A percentile compares a stretch with the other conserved stretches of the same genome.
Conservation (phyloP, 2,797 vertebrate genomes). For the Ficedula albicollis region DNA sequence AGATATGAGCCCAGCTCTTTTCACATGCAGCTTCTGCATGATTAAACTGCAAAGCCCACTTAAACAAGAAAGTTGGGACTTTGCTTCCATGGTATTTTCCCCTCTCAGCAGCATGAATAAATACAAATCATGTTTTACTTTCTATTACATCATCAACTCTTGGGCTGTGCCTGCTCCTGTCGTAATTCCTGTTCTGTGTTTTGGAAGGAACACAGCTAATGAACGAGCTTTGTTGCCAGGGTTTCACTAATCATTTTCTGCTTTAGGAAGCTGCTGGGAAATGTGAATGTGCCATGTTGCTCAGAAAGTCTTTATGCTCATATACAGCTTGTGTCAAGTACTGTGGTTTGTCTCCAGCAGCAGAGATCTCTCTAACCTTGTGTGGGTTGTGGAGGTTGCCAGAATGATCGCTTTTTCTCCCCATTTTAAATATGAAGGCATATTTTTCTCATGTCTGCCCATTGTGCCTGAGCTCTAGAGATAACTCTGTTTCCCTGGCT, state of each 20-base stretch:
- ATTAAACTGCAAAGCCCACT: background rate
- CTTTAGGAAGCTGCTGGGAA: background rate
- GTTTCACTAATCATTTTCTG: constrained; percentile 1
- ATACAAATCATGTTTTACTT: background rate
- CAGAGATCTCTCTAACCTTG: background rate
- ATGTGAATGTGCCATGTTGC: background rate
- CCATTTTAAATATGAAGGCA: background rate
- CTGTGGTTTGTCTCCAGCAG: background rate
- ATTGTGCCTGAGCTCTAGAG: background rate
- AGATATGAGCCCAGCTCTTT: background rate
- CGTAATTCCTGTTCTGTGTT: background rate
- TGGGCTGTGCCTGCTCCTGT: background rate
- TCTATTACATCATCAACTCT: background rate
- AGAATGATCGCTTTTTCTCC: background rate
- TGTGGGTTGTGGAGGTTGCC: background rate
- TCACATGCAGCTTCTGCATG: background rate
- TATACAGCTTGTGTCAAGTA: background rate
- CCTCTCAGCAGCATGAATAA: background rate
- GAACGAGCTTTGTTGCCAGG: background rate
- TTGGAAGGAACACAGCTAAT: background rate
- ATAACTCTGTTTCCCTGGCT: background rate
- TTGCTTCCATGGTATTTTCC: background rate
- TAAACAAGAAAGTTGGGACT: background rate
- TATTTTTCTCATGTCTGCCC: background rate
- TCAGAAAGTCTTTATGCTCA: background rate